These are phyloP conservation scores for Aquatica leii DNA, from an alignment of 2,888 invertebrate genomes.

Conservation along the genomic window DNA sequence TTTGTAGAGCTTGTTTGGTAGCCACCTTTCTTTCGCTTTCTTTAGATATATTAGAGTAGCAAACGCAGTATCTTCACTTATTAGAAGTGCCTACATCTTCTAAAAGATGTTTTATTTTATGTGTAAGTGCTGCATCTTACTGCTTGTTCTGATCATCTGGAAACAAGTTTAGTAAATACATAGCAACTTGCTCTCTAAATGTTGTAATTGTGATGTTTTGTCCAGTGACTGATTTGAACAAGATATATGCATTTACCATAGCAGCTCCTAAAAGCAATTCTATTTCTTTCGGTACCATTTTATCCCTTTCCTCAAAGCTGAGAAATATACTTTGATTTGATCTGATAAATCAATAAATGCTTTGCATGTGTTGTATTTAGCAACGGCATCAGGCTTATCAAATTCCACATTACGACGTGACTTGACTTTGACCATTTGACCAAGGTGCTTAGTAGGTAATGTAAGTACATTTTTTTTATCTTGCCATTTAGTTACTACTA, in stretches of 20 bases:
- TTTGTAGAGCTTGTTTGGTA: too few relatives aligned
- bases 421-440: not conserved
- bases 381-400: not conserved
- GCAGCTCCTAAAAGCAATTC: not conserved
- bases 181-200: too few relatives aligned
- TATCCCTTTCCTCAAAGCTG: not conserved
- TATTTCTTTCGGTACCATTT: not conserved
- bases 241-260: not conserved
- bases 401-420: not conserved
- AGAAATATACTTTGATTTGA: too few relatives aligned
- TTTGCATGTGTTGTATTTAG: too few relatives aligned
- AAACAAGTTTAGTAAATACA: not conserved
- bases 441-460: too few relatives aligned
- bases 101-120: not conserved
- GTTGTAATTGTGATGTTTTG: too few relatives aligned
- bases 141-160: not conserved
- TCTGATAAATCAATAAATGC: not conserved
- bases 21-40: too few relatives aligned
- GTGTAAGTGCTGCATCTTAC: not conserved
- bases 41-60: not conserved
- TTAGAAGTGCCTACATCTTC: too few relatives aligned
- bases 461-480: too few relatives aligned
- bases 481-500: too few relatives aligned
- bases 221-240: not conserved
- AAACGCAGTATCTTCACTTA: too few relatives aligned